These are phyloP conservation scores for Tenodera sinensis DNA, from an alignment of 2,888 invertebrate genomes.

Conservation along the genomic window DNA sequence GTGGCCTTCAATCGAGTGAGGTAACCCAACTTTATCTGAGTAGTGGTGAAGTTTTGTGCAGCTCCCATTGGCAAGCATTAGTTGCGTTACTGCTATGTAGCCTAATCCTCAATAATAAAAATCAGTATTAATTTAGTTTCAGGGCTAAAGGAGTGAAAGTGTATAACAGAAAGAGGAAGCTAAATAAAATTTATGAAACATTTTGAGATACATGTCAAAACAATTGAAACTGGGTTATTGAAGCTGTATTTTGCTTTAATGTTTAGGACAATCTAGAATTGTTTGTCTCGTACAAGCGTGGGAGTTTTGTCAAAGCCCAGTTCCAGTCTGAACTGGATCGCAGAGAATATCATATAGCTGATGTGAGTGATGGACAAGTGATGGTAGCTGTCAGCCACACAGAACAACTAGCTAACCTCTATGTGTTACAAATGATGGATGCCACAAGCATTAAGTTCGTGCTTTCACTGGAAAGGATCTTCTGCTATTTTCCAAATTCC, in stretches of 20 bases:
- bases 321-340: conserved; percentile 68
- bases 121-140: no score
- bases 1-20: no score
- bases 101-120: no score
- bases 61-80: no score
- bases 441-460: conserved; percentile 63
- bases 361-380: conserved; percentile 75
- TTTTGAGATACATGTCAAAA: neutral
- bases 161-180: no score
- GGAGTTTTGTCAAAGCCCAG: conserved; percentile 65
- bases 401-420: conserved; percentile 69
- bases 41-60: no score
- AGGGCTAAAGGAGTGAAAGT: no score
- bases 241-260: neutral
- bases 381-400: conserved; percentile 80
- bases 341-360: conserved; percentile 74
- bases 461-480: conserved; percentile 72
- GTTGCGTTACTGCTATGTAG: no score
- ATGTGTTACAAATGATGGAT: conserved; percentile 69
- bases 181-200: no score
- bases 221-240: neutral
- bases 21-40: no score
- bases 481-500: conserved; percentile 79
- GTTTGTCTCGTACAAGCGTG: conserved; percentile 72
- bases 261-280: conserved; percentile 55